These are phyloP conservation scores for Callinectes sapidus DNA, from an alignment of 2,888 invertebrate genomes.

Conservation along the genomic window DNA sequence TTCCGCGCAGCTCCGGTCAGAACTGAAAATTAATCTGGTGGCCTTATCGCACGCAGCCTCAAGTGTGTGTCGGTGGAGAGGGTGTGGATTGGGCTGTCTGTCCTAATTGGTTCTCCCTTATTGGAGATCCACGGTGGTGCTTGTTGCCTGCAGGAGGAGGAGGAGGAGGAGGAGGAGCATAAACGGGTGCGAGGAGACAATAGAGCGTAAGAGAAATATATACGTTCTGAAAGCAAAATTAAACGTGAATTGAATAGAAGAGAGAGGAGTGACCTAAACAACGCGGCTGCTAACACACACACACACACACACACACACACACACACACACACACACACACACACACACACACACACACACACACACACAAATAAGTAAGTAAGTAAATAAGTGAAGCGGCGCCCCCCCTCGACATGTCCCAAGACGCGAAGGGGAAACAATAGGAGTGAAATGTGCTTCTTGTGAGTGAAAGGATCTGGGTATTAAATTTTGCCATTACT, in stretches of 20 bases:
- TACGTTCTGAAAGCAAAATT: neutral
- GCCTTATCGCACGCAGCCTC: neutral
- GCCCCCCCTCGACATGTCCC: neutral
- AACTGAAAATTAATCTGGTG: slow-evolving; percentile 8
- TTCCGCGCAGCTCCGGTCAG: neutral
- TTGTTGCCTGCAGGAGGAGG: neutral
- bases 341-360: slow-evolving; percentile 41
- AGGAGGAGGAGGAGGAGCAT: neutral
- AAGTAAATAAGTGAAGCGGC: neutral
- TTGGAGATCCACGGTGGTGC: neutral
- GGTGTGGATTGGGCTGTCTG: neutral
- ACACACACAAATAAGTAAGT: slow-evolving; percentile 11
- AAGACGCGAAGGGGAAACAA: neutral
- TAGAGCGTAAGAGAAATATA: neutral
- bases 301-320: too few relatives aligned
- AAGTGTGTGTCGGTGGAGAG: slow-evolving; percentile 9
- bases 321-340: slow-evolving; percentile 41
- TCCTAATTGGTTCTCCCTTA: neutral
- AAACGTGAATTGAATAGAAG: neutral
- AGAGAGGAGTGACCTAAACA: neutral
- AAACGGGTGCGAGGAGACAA: neutral
- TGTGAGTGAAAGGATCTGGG: neutral
- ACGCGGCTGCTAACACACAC: neutral
- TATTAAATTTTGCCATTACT: neutral
- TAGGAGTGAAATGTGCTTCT: neutral